Evolutionary conservation across 2,888 invertebrate genomes (phyloP).

Genomic region (Loripinus fragilis): DNA sequence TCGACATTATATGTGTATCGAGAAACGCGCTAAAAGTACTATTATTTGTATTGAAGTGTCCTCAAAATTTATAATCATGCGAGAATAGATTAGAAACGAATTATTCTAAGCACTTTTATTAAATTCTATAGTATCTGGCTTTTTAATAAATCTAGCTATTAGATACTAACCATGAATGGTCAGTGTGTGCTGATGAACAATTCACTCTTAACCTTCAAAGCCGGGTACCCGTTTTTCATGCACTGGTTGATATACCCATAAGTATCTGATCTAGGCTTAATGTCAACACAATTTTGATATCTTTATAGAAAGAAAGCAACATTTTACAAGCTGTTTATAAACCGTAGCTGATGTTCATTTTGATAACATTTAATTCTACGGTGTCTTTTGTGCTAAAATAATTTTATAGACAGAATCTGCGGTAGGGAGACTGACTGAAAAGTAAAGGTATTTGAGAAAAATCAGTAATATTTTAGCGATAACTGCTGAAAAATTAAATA

Average conservation of each 20-base stretch:
- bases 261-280: slow-evolving; percentile 1
- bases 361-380: slow-evolving; percentile 10
- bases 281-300: slow-evolving; percentile 15
- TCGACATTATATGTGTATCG: slow-evolving; percentile 8
- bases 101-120: too few species aligned
- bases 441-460: too few species aligned
- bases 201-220: too few species aligned
- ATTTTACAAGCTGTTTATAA: slow-evolving; percentile 10
- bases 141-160: too few species aligned
- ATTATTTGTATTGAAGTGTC: slow-evolving; percentile 17
- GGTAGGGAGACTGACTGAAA: neutral
- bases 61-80: neutral
- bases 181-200: too few species aligned
- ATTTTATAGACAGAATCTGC: slow-evolving; percentile 9
- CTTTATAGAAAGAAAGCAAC: slow-evolving; percentile 18
- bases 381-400: slow-evolving; percentile 9
- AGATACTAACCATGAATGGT: too few species aligned
- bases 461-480: too few species aligned
- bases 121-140: too few species aligned
- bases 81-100: neutral
- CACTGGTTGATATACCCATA: neutral
- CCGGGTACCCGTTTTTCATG: too few species aligned
- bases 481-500: too few species aligned
- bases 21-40: neutral
- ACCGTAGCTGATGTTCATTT: neutral